Percentiles rank a stretch among this genome's conserved stretches.
These are phyloP conservation scores for Aquatica leii DNA, from an alignment of 2,888 invertebrate genomes.

Conservation along the genomic window DNA sequence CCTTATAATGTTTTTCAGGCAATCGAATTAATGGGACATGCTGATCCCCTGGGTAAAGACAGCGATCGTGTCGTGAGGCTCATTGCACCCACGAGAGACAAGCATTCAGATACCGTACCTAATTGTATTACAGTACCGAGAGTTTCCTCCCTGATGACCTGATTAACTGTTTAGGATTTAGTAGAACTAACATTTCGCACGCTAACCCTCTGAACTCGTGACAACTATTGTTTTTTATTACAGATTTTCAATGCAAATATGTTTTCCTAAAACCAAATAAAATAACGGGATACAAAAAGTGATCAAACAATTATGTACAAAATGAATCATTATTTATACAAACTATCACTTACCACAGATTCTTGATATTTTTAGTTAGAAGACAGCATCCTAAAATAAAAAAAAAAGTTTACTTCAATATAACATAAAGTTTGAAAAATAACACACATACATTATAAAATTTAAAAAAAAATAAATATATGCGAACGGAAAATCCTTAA, in stretches of 20 bases:
- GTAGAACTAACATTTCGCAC: constrained; percentile 32
- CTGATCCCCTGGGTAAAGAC: constrained; percentile 39
- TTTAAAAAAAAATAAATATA: too few species aligned
- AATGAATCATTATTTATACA: too few species aligned
- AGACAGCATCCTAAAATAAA: too few species aligned
- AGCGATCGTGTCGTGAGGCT: constrained; percentile 43
- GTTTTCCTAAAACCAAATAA: too few species aligned
- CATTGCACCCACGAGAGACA: constrained; percentile 48
- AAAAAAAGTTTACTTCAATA: too few species aligned
- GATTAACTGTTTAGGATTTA: constrained; percentile 36
- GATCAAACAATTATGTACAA: too few species aligned
- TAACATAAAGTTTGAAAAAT: too few species aligned
- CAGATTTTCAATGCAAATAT: constrained; percentile 12
- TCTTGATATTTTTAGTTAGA: too few species aligned
- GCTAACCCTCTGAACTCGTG: constrained; percentile 23
- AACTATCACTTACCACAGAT: too few species aligned
- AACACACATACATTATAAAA: too few species aligned
- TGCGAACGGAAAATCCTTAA: too few species aligned
- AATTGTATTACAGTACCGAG: constrained; percentile 51
- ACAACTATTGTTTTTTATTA: constrained; percentile 12
- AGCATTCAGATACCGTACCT: constrained; percentile 45
- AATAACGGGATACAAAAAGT: too few species aligned
- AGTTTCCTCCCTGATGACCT: constrained; percentile 46
- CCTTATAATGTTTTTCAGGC: constrained; percentile 35
- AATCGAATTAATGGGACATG: constrained; percentile 48